A percentile compares a stretch with the other conserved stretches of the same genome.
These are phyloP conservation scores for Cryptoblepharus egeriae DNA, from an alignment of 2,797 vertebrate species.

Conservation along the genomic window DNA sequence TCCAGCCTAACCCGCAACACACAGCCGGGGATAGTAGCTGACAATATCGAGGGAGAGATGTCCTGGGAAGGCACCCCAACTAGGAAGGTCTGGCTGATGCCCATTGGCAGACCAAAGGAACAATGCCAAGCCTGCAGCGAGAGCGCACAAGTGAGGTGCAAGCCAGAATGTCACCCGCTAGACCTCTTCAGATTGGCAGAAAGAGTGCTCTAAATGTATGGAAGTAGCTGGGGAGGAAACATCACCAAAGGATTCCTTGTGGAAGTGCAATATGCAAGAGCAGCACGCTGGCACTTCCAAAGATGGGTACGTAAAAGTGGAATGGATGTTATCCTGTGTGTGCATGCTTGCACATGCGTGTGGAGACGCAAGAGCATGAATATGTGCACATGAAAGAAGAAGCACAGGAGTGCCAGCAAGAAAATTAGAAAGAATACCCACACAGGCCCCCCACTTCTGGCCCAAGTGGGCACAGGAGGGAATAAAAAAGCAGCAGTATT, in stretches of 20 bases:
- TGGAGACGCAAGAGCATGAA: neutral
- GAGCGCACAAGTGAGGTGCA: conserved; percentile 41
- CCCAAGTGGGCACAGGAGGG: conserved; percentile 76
- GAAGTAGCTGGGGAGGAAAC: conserved; percentile 66
- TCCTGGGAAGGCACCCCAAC: conserved; percentile 67
- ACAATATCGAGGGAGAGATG: conserved; percentile 71
- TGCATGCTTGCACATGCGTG: conserved; percentile 45
- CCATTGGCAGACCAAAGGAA: conserved; percentile 72
- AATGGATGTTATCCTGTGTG: conserved; percentile 34
- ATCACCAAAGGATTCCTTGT: conserved; percentile 61
- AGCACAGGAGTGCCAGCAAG: conserved; percentile 17
- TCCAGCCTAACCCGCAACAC: conserved; percentile 76
- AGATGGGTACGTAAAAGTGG: conserved; percentile 48
- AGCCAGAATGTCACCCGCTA: conserved; percentile 61
- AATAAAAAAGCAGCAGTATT: conserved; percentile 82
- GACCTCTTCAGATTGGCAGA: conserved; percentile 59
- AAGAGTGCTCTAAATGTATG: conserved; percentile 54
- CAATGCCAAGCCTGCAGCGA: conserved; percentile 71
- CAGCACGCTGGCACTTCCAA: conserved; percentile 42
- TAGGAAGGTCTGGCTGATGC: conserved; percentile 63
- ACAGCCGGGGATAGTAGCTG: conserved; percentile 31
- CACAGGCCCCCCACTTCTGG: conserved; percentile 70
- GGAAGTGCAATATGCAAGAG: conserved; percentile 4
- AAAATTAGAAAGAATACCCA: neutral
- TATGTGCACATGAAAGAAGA: too few relatives aligned